phyloP scores from a whole-genome alignment of 53 echinoderm and acorn worm genomes.

The Hippasteria phrygiana region DNA sequence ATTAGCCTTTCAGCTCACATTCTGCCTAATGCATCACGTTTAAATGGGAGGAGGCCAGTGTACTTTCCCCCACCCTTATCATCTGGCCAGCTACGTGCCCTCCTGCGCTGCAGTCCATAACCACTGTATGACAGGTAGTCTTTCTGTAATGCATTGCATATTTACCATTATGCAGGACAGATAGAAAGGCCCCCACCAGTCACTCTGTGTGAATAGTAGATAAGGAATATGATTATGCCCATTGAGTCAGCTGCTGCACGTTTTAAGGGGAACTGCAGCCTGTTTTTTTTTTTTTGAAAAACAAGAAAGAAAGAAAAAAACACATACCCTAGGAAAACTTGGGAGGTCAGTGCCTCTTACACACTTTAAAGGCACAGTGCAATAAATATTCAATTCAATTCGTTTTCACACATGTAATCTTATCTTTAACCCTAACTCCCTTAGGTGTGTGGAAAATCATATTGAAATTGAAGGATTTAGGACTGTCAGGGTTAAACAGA shows the following conservation, averaged over 20 bases:
- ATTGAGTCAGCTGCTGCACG: constrained; percentile 3
- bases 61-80: constrained; percentile 20
- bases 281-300: neutral
- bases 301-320: too few species aligned
- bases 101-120: neutral
- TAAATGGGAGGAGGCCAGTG: constrained; percentile 44
- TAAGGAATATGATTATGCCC: constrained; percentile 6
- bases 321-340: too few species aligned
- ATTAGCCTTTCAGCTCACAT: neutral
- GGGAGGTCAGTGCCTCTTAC: too few species aligned
- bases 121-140: neutral
- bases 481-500: too few species aligned
- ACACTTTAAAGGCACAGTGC: too few species aligned
- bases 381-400: too few species aligned
- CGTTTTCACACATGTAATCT: too few species aligned
- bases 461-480: too few species aligned
- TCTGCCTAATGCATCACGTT: constrained; percentile 16
- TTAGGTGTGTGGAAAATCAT: too few species aligned
- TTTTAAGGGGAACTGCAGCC: neutral
- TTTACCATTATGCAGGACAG: neutral
- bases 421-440: too few species aligned
- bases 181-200: constrained; percentile 20
- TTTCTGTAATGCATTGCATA: neutral
- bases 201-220: constrained; percentile 39
- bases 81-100: neutral